Conservation (phyloP, 2,797 vertebrate genomes). For the Dermochelys coriacea region DNA sequence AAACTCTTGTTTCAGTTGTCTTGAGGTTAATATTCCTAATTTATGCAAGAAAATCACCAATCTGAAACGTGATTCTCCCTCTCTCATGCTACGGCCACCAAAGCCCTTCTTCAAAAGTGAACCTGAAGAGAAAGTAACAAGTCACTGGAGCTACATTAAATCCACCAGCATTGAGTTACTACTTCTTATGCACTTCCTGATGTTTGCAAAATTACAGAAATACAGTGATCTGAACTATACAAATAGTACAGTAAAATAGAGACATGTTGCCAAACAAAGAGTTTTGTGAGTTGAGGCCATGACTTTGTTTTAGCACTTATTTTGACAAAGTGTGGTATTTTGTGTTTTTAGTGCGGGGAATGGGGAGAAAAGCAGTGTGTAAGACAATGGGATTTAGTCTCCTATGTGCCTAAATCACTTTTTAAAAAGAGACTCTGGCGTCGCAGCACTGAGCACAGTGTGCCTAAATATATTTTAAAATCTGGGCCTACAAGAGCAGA, state of each 20-base stretch:
- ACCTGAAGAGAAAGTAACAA: not conserved
- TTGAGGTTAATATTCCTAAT: slow-evolving; percentile 1
- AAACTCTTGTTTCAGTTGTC: not conserved
- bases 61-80: not conserved
- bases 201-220: not conserved
- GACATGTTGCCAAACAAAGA: not conserved
- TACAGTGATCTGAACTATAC: not conserved
- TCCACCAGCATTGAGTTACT: not conserved
- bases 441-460: not conserved
- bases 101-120: not conserved
- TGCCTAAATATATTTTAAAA: not conserved
- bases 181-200: not conserved
- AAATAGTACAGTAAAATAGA: not conserved
- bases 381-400: not conserved
- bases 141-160: not conserved
- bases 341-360: not conserved
- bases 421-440: not conserved
- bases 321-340: not conserved
- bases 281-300: not conserved
- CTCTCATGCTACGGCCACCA: not conserved
- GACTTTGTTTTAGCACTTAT: not conserved
- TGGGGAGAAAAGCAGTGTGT: not conserved
- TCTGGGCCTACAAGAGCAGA: not conserved
- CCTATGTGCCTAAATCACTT: not conserved
- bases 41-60: not conserved